phyloP scores from a whole-genome alignment of 2,113 vertebrate species.

The Artemisiospiza belli region DNA sequence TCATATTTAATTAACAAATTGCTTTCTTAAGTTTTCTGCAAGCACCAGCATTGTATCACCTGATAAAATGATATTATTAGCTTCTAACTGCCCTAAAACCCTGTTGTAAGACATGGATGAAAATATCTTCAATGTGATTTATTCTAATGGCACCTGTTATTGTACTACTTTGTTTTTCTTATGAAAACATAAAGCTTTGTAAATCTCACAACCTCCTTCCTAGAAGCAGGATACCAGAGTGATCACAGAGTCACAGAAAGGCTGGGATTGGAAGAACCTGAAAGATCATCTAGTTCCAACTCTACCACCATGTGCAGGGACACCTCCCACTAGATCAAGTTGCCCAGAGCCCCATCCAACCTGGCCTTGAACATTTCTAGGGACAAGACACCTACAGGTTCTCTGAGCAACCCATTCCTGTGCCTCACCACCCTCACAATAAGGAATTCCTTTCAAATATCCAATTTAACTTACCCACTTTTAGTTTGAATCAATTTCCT shows the following conservation, averaged over 20 bases:
- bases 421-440: not conserved
- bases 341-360: not conserved
- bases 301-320: fast-evolving
- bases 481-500: not conserved
- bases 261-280: not conserved
- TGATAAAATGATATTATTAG: slow-evolving; percentile 34
- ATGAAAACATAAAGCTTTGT: not conserved
- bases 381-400: not conserved
- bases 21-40: slow-evolving; percentile 41
- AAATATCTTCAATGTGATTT: not conserved
- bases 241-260: not conserved
- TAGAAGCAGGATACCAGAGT: not conserved
- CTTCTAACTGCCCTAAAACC: not conserved
- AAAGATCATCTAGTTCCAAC: not conserved
- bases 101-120: not conserved
- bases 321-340: not conserved
- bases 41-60: not conserved
- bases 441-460: not conserved
- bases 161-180: not conserved
- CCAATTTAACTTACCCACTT: not conserved
- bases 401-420: not conserved
- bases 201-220: not conserved
- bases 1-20: slow-evolving; percentile 37
- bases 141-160: not conserved
- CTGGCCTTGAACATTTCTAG: not conserved